Evolutionary conservation across 2,113 vertebrate genomes (phyloP).

Genomic region (Brachyhypopomus gauderio): DNA sequence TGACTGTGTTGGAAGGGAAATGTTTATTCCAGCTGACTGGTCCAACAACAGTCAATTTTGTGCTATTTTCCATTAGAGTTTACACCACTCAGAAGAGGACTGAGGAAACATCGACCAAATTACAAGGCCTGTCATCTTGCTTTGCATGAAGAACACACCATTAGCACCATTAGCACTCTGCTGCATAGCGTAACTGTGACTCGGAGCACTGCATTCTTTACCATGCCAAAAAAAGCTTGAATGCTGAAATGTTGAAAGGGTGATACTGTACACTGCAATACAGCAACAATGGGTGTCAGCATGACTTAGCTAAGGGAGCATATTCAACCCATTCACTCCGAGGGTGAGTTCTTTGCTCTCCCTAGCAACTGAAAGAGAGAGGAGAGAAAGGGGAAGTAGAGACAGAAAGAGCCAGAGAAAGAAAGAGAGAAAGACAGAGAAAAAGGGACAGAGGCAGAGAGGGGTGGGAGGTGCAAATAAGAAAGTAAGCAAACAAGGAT

Average conservation of each 20-base stretch:
- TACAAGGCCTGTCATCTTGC: neutral
- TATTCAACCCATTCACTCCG: slow-evolving; percentile 37
- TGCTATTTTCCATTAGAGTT: slow-evolving; percentile 56
- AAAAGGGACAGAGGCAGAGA: neutral
- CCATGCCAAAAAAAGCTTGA: neutral
- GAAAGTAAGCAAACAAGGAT: slow-evolving; percentile 31
- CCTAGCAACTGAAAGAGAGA: slow-evolving; percentile 25
- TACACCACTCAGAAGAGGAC: neutral
- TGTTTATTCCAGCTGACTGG: slow-evolving; percentile 84
- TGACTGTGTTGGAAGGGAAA: slow-evolving; percentile 85
- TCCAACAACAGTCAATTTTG: slow-evolving; percentile 63
- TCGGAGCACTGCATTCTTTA: neutral
- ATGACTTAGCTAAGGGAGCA: slow-evolving; percentile 42
- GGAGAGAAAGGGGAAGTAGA: slow-evolving; percentile 18
- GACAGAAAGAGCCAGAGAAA: slow-evolving; percentile 9
- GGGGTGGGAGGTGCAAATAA: too few species aligned
- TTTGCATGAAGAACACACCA: neutral
- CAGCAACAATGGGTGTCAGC: slow-evolving; percentile 38
- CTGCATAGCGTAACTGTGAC: neutral
- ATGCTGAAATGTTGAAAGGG: slow-evolving; percentile 27
- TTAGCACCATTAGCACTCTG: neutral
- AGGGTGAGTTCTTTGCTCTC: slow-evolving; percentile 33
- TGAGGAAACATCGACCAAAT: neutral
- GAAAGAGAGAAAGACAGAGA: neutral
- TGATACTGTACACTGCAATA: slow-evolving; percentile 38